Evolutionary conservation across 2,888 invertebrate genomes (phyloP), one percentile per base, ranked within the genome.

Genomic region (Metacarcinus magister): DNA sequence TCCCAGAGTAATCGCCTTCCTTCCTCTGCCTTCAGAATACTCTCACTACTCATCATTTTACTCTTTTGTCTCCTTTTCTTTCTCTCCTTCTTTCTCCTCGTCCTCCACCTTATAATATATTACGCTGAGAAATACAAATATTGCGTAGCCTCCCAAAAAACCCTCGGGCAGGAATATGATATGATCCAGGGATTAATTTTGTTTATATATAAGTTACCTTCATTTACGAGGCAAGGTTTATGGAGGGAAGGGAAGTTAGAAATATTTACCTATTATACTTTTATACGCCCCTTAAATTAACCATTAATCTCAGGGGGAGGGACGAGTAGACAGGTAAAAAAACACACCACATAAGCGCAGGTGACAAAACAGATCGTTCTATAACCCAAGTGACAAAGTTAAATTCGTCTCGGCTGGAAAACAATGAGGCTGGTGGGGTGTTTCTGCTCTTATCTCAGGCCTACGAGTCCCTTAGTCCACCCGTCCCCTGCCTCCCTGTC

Each of bases 291-390:
- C 87, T 87, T 87, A 87, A 87, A 87, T 87, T 87, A 87, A 16
- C 87, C 39, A 87, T 87, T 87, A 87, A 87, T 87, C 28, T 87
- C 39, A 39, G 32, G 32, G 87, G 16, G 87, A 19, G 28, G 28
- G 7, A 4, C 7, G 28, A 28, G 8, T 2, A 28, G 75, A 75
- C n/a, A 28, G 87, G 44, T 44, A 43, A 46, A 90, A 91, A 91
- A 89, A 91, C 13, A n/a, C 4, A 16, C 28, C 46, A 44, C 44
- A 48, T 91, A 32, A 48, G 44, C 28, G 28, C 8, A 48, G 46
- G 46, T 48, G 91, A 91, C 91, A 91, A 48, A 46, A 91, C 48
- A 91, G 28, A 91, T 91, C 46, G 91, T 91, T 91, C 91, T n/a
- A 46, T 91, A 91, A 46, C 46, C 91, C 46, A 28, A 39, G 91